A percentile compares a stretch with the other conserved stretches of the same genome.
These are phyloP conservation scores for Creontiades dilutus DNA, from an alignment of 2,888 invertebrate genomes.

Conservation along the genomic window DNA sequence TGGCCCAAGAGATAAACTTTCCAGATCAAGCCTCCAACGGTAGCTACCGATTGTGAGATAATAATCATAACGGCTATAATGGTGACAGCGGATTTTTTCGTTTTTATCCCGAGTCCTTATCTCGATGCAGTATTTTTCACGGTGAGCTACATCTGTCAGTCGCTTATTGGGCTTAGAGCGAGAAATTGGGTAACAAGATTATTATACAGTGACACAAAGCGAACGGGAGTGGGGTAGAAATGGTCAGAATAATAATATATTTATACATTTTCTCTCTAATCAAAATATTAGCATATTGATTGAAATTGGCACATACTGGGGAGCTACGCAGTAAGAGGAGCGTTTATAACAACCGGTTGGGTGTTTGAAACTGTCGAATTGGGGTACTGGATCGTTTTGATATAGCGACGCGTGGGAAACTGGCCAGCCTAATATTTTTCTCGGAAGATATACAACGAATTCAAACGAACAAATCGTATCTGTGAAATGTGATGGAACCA, in stretches of 20 bases:
- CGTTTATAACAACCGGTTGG: slow-evolving; percentile 35
- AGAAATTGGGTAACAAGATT: slow-evolving; percentile 50
- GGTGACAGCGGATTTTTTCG: slow-evolving; percentile 45
- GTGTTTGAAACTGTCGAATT: slow-evolving; percentile 28
- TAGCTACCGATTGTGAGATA: slow-evolving; percentile 31
- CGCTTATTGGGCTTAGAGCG: slow-evolving; percentile 20
- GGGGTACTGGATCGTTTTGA: slow-evolving; percentile 25
- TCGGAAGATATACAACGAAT: neutral
- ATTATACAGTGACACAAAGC: slow-evolving; percentile 44
- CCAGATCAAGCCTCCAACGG: neutral
- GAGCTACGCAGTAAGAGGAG: neutral
- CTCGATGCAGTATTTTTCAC: slow-evolving; percentile 44
- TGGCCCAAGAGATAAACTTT: neutral
- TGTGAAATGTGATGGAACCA: too few relatives aligned
- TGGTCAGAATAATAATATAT: slow-evolving; percentile 54
- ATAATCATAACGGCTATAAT: slow-evolving; percentile 38
- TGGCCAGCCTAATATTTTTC: neutral
- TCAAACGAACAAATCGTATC: neutral
- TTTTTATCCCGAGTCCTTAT: slow-evolving; percentile 36
- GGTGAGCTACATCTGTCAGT: slow-evolving; percentile 22
- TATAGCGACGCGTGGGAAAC: neutral
- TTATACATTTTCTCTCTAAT: slow-evolving; percentile 50
- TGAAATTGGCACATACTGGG: slow-evolving; percentile 49
- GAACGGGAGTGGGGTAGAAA: slow-evolving; percentile 13
- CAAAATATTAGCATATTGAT: slow-evolving; percentile 62